Evolutionary conservation across 2,113 vertebrate species (phyloP).

Genomic region (Silurus asotus): DNA sequence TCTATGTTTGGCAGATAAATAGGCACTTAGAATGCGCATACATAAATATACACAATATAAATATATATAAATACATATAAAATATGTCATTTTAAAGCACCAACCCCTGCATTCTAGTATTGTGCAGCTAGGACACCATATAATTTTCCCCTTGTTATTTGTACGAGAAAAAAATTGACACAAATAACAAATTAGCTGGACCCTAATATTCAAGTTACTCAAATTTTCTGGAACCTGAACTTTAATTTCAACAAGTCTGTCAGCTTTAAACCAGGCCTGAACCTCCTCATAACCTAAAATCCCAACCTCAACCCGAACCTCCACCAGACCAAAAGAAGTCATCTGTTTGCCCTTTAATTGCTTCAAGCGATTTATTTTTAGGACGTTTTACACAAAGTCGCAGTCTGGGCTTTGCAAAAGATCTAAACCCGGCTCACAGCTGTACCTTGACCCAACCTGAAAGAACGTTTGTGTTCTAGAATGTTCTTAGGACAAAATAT

Average conservation of each 20-base stretch:
- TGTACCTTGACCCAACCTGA: not conserved
- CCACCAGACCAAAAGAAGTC: not conserved
- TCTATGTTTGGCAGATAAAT: slow-evolving; percentile 4
- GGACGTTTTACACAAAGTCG: not conserved
- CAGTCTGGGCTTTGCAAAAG: not conserved
- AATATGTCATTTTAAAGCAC: slow-evolving; percentile 55
- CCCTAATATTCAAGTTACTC: not conserved
- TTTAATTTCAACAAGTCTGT: not conserved
- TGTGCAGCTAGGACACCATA: not conserved
- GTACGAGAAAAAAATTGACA: not conserved
- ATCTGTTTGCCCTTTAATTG: slow-evolving; percentile 11
- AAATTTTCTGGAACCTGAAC: not conserved
- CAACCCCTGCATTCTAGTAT: slow-evolving; percentile 38
- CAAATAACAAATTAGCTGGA: not conserved
- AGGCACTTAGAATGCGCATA: not conserved
- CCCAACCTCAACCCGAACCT: not conserved
- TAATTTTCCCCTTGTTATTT: not conserved
- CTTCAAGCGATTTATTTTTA: not conserved
- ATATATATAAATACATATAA: slow-evolving; percentile 56
- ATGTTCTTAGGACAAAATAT: not conserved
- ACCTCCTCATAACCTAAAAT: not conserved
- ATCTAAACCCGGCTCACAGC: not conserved
- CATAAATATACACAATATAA: not conserved
- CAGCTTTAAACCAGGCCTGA: not conserved
- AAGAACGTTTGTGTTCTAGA: not conserved